Conservation (phyloP, 1,140 invertebrate species). For the Carposina sasakii region DNA sequence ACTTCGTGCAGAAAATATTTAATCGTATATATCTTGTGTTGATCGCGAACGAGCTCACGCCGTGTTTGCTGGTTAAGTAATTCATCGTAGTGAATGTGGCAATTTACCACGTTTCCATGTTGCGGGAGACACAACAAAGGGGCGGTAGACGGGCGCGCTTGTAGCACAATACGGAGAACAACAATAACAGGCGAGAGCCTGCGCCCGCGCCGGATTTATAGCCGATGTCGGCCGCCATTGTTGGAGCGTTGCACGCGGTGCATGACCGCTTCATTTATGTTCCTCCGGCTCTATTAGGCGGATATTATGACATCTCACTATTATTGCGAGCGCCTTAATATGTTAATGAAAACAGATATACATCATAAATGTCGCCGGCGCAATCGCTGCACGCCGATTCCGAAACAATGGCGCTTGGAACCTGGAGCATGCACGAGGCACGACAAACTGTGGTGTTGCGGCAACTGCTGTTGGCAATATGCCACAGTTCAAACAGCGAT, state of each 20-base stretch:
- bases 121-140: slow-evolving; percentile 37
- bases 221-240: slow-evolving; percentile 22
- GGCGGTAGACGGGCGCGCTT: slow-evolving; percentile 25
- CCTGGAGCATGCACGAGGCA: no score
- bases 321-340: slow-evolving; percentile 10
- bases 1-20: slow-evolving; percentile 6
- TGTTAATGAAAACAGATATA: slow-evolving; percentile 23
- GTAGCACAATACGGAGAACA: slow-evolving; percentile 35
- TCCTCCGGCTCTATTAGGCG: slow-evolving; percentile 18
- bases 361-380: slow-evolving; percentile 25
- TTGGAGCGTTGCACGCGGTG: slow-evolving; percentile 14
- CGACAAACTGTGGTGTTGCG: no score
- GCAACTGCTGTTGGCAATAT: slow-evolving; percentile 18
- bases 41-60: not conserved
- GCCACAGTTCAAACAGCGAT: slow-evolving; percentile 26
- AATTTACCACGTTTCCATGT: slow-evolving; percentile 32
- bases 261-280: slow-evolving; percentile 33
- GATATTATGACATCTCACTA: slow-evolving; percentile 28
- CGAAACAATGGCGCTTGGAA: slow-evolving; percentile 30
- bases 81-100: slow-evolving; percentile 35
- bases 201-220: slow-evolving; percentile 32
- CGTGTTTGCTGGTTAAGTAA: slow-evolving; percentile 15
- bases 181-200: slow-evolving; percentile 26
- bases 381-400: slow-evolving; percentile 3
- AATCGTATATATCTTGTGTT: slow-evolving; percentile 1